Conservation (phyloP, 2,888 invertebrate species). For the Galerucella nymphaeae region DNA sequence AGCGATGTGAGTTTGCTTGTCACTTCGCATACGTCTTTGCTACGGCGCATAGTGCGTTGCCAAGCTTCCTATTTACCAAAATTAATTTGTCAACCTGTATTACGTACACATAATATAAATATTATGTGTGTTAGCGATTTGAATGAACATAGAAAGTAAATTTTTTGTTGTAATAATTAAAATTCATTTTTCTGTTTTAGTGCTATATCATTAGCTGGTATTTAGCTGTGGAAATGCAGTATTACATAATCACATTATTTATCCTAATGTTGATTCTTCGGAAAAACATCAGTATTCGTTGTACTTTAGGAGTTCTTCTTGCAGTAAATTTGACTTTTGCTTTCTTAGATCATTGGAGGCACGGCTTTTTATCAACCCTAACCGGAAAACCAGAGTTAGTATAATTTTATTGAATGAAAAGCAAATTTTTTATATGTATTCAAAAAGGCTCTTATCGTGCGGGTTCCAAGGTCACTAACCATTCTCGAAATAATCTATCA, state of each 20-base stretch:
- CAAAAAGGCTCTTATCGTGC: too few species aligned
- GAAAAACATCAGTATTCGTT: slow-evolving; percentile 34
- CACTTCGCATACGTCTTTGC: too few species aligned
- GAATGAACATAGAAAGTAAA: too few species aligned
- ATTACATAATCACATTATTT: slow-evolving; percentile 53
- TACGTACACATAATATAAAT: too few species aligned
- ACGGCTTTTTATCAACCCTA: slow-evolving; percentile 47
- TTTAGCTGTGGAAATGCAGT: slow-evolving; percentile 58
- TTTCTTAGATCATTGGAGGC: slow-evolving; percentile 48
- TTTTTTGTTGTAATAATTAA: too few species aligned
- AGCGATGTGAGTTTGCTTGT: too few species aligned
- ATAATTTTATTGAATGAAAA: neutral
- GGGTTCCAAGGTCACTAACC: too few species aligned
- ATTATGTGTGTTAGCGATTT: too few species aligned
- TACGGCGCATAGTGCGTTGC: too few species aligned
- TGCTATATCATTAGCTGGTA: slow-evolving; percentile 60
- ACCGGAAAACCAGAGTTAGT: slow-evolving; percentile 54
- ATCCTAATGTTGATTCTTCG: slow-evolving; percentile 41
- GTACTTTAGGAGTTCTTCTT: slow-evolving; percentile 43
- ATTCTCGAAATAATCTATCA: too few species aligned
- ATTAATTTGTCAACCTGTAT: too few species aligned
- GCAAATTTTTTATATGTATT: neutral
- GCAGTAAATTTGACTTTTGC: slow-evolving; percentile 45
- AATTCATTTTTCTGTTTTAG: slow-evolving; percentile 46
- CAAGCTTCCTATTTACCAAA: too few species aligned